These are phyloP conservation scores for Tortricodes alternella DNA, from an alignment of 2,888 invertebrate species.

Conservation along the genomic window DNA sequence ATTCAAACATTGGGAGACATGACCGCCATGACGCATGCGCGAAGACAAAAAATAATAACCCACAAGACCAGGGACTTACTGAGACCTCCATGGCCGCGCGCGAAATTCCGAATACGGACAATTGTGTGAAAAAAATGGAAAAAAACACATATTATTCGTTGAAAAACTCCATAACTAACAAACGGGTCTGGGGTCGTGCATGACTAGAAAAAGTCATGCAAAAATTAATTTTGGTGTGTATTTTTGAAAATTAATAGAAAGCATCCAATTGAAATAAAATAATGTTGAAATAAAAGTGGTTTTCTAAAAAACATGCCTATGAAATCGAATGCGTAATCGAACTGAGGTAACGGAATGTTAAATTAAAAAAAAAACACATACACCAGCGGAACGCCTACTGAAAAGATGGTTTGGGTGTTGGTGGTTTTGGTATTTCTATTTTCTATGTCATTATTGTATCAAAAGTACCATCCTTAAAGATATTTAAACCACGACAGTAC, in stretches of 20 bases:
- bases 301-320: conserved; percentile 48
- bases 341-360: conserved; percentile 33
- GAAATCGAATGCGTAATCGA: conserved; percentile 33
- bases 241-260: conserved; percentile 37
- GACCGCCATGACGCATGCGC: conserved; percentile 44
- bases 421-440: conserved; percentile 23
- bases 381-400: conserved; percentile 51
- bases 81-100: conserved; percentile 78
- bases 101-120: conserved; percentile 79
- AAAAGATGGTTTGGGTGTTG: conserved; percentile 52
- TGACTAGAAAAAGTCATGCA: conserved; percentile 47
- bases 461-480: neutral
- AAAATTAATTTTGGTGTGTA: conserved; percentile 36
- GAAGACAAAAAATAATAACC: conserved; percentile 16
- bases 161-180: conserved; percentile 38
- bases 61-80: conserved; percentile 63
- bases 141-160: conserved; percentile 72
- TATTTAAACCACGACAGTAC: neutral
- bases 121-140: conserved; percentile 61
- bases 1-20: conserved; percentile 12
- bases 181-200: conserved; percentile 47
- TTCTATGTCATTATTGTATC: neutral
- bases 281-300: conserved; percentile 41
- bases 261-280: conserved; percentile 41
- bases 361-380: conserved; percentile 45